Evolutionary conservation across 2,113 vertebrate species (phyloP).

Genomic region (Gnathonemus echidnorhynchus): DNA sequence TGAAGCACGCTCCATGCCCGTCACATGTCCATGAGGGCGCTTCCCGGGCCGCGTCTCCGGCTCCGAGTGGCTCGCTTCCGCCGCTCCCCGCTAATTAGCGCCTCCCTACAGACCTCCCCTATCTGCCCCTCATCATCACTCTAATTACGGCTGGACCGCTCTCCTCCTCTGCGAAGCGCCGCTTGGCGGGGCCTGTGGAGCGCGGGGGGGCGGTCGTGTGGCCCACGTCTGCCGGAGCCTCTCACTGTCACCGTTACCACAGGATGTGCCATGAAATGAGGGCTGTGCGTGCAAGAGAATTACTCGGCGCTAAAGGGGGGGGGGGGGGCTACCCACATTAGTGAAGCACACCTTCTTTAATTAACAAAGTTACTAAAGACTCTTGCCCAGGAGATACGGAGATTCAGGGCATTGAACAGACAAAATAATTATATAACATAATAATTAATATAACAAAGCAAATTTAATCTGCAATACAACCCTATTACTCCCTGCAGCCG

Average conservation of each 20-base stretch:
- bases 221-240: conserved; percentile 14
- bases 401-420: conserved; percentile 26
- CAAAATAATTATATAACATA: conserved; percentile 22
- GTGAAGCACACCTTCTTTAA: conserved; percentile 41
- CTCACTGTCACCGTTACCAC: conserved; percentile 38
- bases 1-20: neutral
- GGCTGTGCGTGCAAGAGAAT: conserved; percentile 19
- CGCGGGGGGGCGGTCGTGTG: neutral
- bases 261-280: conserved; percentile 31
- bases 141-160: conserved; percentile 40
- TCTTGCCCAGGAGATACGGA: conserved; percentile 16
- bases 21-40: conserved; percentile 32
- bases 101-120: conserved; percentile 25
- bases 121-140: conserved; percentile 17
- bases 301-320: conserved; percentile 18
- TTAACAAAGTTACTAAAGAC: conserved; percentile 36
- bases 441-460: conserved; percentile 54
- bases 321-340: conserved; percentile 23
- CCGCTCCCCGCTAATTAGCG: conserved; percentile 42
- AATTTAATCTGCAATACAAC: conserved; percentile 36
- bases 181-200: neutral
- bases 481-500: neutral
- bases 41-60: conserved; percentile 13
- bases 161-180: conserved; percentile 22
- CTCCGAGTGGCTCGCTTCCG: conserved; percentile 21